Evolutionary conservation across 2,797 vertebrate genomes (phyloP).

Genomic region (Sciurus carolinensis): DNA sequence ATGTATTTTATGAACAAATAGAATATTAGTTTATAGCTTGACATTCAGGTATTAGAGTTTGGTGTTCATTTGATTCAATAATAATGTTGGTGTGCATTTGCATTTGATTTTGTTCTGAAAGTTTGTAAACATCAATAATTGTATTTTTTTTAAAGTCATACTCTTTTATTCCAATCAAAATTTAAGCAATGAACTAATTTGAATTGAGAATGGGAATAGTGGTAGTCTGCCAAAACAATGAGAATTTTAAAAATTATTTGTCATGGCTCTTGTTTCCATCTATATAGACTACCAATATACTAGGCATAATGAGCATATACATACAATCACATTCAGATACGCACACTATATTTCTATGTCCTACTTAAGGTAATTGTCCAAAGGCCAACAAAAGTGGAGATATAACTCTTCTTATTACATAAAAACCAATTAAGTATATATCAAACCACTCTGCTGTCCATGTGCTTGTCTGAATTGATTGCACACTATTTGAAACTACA

Average conservation of each 20-base stretch:
- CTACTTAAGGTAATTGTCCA: neutral
- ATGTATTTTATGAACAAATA: neutral
- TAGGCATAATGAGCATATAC: neutral
- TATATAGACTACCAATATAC: neutral
- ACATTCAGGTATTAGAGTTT: neutral
- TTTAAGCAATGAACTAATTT: slow-evolving; percentile 25
- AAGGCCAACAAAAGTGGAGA: neutral
- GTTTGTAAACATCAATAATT: slow-evolving; percentile 41
- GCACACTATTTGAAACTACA: neutral
- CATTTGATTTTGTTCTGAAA: slow-evolving; percentile 36
- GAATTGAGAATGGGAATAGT: slow-evolving; percentile 16
- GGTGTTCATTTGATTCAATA: neutral
- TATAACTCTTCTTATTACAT: neutral
- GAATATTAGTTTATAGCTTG: neutral
- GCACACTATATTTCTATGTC: neutral
- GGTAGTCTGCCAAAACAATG: slow-evolving; percentile 43
- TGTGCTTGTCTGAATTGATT: neutral
- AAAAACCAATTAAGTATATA: neutral
- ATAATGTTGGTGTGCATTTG: neutral
- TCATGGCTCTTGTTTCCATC: neutral
- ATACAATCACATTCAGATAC: neutral
- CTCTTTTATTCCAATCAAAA: slow-evolving; percentile 23
- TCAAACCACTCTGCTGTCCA: neutral
- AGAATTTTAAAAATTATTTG: neutral
- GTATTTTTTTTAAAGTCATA: slow-evolving; percentile 11